Evolutionary conservation across 2,888 invertebrate genomes (phyloP).

Genomic region (Desoria tigrina): DNA sequence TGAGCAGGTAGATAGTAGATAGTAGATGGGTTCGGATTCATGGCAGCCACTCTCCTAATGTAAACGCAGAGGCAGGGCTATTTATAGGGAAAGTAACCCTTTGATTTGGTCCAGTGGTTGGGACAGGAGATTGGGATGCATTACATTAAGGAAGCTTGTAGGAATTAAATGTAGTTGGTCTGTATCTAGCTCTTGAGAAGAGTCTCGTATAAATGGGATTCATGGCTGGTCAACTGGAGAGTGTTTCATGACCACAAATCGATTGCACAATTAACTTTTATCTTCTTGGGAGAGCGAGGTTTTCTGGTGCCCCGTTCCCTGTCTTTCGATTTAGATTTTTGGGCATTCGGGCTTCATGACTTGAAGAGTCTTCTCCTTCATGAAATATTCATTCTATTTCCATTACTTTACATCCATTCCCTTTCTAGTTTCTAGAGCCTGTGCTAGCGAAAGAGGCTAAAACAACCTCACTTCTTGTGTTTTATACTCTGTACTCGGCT

Average conservation of each 20-base stretch:
- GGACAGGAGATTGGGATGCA: too few relatives aligned
- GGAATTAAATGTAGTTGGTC: not conserved
- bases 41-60: too few relatives aligned
- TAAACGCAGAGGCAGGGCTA: too few relatives aligned
- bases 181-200: not conserved
- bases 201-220: not conserved
- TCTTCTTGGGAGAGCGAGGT: conserved; percentile 21
- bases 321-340: conserved; percentile 6
- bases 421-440: too few relatives aligned
- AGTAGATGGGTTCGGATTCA: too few relatives aligned
- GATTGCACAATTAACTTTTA: conserved; percentile 40
- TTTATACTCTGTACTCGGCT: too few relatives aligned
- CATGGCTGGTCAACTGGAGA: conserved; percentile 21
- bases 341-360: conserved; percentile 11
- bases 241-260: conserved; percentile 33
- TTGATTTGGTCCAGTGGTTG: too few relatives aligned
- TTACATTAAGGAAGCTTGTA: not conserved
- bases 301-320: conserved; percentile 2
- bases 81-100: too few relatives aligned
- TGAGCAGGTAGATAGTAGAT: conserved; percentile 2
- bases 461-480: too few relatives aligned
- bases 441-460: too few relatives aligned
- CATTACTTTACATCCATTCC: conserved; percentile 42
- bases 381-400: conserved; percentile 46
- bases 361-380: conserved; percentile 33